A percentile compares a stretch with the other conserved stretches of the same genome.
phyloP scores from a whole-genome alignment of 2,113 vertebrate genomes.

The Solea senegalensis region DNA sequence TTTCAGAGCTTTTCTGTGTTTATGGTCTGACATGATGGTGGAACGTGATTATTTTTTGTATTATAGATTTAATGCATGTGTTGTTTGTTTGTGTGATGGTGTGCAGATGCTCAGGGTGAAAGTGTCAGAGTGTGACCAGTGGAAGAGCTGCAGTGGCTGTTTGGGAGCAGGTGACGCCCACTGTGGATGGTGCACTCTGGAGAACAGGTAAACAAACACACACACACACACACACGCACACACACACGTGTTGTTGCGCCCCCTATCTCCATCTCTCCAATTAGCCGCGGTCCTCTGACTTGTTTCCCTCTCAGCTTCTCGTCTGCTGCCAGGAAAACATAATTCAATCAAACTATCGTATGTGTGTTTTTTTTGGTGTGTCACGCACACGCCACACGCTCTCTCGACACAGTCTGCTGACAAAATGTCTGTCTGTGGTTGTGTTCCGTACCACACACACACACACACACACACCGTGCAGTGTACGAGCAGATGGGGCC shows the following conservation, averaged over 20 bases:
- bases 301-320: neutral
- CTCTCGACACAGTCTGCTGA: constrained; percentile 14
- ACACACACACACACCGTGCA: no score
- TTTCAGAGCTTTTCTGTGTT: no score
- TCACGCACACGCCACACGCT: constrained; percentile 30
- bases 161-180: constrained; percentile 88
- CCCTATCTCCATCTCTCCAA: no score
- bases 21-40: no score
- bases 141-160: constrained; percentile 86
- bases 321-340: constrained; percentile 20
- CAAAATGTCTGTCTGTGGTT: neutral
- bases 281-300: neutral
- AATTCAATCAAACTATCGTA: constrained; percentile 40
- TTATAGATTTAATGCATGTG: no score
- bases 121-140: constrained; percentile 88
- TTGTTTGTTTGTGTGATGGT: constrained; percentile 22
- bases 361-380: constrained; percentile 8
- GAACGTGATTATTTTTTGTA: no score
- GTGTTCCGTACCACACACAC: neutral
- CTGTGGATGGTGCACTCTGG: constrained; percentile 96
- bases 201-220: constrained; percentile 85
- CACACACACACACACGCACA: neutral
- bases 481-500: neutral
- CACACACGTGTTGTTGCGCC: no score
- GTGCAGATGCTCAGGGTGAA: constrained; percentile 89